phyloP scores from a whole-genome alignment of 2,113 vertebrate genomes.

The Pteropus alecto region DNA sequence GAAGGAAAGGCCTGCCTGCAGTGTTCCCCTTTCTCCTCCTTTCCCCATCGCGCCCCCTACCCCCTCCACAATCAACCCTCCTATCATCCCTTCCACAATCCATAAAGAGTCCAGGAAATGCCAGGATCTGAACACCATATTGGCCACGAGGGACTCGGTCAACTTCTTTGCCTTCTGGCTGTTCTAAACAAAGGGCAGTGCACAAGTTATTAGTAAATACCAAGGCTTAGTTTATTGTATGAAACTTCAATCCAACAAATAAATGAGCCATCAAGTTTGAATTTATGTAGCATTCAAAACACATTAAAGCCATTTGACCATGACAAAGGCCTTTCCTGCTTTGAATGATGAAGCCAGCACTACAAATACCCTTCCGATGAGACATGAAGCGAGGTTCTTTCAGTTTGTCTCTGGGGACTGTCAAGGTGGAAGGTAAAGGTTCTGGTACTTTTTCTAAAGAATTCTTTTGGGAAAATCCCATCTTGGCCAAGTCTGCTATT shows the following conservation, averaged over 20 bases:
- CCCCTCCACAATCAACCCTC: not conserved
- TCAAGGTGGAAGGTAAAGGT: conserved; percentile 81
- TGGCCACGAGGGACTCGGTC: conserved; percentile 72
- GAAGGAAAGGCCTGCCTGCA: not conserved
- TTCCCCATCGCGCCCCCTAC: not conserved
- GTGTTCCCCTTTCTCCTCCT: not conserved
- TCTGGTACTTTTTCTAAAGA: conserved; percentile 63
- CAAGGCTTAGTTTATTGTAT: conserved; percentile 86
- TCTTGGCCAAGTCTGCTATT: not conserved
- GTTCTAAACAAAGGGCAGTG: conserved; percentile 82
- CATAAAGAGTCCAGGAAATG: conserved; percentile 70
- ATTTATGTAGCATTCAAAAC: conserved; percentile 89
- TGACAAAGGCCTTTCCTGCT: conserved; percentile 87
- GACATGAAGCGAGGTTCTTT: conserved; percentile 85
- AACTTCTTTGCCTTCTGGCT: conserved; percentile 72
- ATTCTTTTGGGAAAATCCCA: conserved; percentile 66
- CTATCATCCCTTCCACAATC: not conserved
- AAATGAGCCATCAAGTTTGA: conserved; percentile 88
- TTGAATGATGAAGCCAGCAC: conserved; percentile 85
- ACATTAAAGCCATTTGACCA: conserved; percentile 89
- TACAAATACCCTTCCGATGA: conserved; percentile 84
- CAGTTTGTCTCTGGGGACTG: conserved; percentile 78
- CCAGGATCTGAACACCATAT: conserved; percentile 57
- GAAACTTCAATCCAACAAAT: conserved; percentile 87
- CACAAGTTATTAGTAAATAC: conserved; percentile 86